A percentile compares a stretch with the other conserved stretches of the same genome.
Evolutionary conservation across 2,797 vertebrate genomes (phyloP).

Genomic region (Clarias fuscus): DNA sequence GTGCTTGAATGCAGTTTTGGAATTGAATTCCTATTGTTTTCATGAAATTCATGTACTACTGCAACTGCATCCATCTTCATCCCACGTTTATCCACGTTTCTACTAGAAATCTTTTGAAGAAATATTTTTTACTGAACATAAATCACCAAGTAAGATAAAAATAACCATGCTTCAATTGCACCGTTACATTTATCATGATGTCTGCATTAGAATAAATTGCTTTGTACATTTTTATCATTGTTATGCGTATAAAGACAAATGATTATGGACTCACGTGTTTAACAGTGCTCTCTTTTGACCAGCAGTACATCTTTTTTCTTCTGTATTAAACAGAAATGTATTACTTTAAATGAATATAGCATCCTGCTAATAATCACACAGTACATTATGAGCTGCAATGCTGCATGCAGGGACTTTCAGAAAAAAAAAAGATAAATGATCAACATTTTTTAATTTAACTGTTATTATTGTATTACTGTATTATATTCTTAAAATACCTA

Average conservation of each 20-base stretch:
- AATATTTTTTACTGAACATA: no score
- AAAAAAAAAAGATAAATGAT: neutral
- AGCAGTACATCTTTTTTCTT: slow-evolving; percentile 10
- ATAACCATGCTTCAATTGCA: neutral
- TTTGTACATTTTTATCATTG: no score
- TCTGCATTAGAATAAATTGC: neutral
- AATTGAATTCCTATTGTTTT: no score
- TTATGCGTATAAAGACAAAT: neutral
- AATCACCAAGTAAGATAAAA: neutral
- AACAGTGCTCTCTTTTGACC: neutral
- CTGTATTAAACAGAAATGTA: neutral
- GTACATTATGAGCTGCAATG: neutral
- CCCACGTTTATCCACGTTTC: no score
- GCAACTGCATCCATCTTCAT: no score
- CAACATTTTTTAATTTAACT: neutral
- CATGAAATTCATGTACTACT: no score
- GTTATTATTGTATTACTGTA: neutral
- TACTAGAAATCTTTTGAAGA: no score
- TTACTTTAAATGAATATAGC: neutral
- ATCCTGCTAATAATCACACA: neutral
- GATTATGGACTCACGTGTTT: neutral
- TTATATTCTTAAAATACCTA: neutral
- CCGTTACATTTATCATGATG: neutral
- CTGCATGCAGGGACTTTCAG: neutral
- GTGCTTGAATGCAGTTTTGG: no score